Conservation (phyloP, 2,888 invertebrate species). For the Bellardia bayeri region DNA sequence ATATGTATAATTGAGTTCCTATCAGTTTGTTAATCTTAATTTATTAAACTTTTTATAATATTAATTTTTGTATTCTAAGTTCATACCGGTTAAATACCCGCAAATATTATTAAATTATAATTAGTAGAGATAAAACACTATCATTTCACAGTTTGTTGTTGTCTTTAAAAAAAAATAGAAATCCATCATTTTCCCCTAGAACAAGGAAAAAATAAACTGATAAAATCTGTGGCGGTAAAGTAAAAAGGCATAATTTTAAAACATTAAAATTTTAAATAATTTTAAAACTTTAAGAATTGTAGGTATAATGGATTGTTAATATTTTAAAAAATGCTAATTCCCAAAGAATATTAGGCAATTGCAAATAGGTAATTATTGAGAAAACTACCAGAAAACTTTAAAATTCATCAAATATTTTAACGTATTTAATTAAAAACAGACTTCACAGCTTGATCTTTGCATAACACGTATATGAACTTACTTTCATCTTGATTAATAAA, state of each 20-base stretch:
- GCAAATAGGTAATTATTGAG: too few species aligned
- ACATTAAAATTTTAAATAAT: too few species aligned
- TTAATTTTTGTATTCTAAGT: too few species aligned
- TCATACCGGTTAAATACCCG: background rate
- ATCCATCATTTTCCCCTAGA: background rate
- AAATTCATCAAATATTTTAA: too few species aligned
- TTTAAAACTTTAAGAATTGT: too few species aligned
- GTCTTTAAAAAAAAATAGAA: slow-evolving; percentile 9
- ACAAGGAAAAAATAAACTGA: background rate
- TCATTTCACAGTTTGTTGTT: background rate
- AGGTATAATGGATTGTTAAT: too few species aligned
- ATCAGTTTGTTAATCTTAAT: background rate
- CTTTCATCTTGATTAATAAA: slow-evolving; percentile 89
- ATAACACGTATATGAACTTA: slow-evolving; percentile 83
- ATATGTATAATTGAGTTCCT: background rate
- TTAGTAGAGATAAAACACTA: slow-evolving; percentile 17
- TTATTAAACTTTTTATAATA: background rate
- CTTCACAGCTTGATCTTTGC: background rate
- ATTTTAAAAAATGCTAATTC: too few species aligned
- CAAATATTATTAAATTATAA: background rate
- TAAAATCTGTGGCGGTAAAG: background rate
- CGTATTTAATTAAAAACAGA: too few species aligned
- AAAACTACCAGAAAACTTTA: too few species aligned
- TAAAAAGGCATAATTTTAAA: too few species aligned
- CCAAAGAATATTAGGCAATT: too few species aligned